Base-by-base conservation (phyloP, 2,888 invertebrate genomes). In the Agonopterix heracliana region DNA sequence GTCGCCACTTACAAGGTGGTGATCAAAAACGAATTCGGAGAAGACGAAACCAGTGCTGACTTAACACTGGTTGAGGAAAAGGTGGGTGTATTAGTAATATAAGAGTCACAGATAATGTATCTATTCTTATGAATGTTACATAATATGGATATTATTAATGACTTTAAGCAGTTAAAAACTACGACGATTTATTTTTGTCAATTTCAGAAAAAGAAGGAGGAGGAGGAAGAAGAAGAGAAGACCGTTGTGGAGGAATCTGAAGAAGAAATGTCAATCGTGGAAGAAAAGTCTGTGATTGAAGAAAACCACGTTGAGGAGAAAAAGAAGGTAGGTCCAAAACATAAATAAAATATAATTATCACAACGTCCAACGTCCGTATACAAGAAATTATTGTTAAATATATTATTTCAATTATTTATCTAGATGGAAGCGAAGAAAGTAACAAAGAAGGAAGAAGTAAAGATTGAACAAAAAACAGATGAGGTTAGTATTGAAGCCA, bases 11-110 rank as follows among this genome's bases (percentile, higher is more conserved):
- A 97, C 81, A 94, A 92, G 68, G 93, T 97, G 42, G 93, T 96
- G 26, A 94, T 98, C 48, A 93, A 92, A 68, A 99, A 98, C 76
- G 96, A 97, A 74, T 93, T 93, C 63, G 99, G 99, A 46, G 94
- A 95, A 73, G 97, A 96, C 63, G 95, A 96, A 70, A 95, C 95
- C 1, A 92, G 93, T 43, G 96, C 98, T 44, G 93, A 95, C 66
- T 90, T 99, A 51, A 95, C 94, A 14, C 93, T 99, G 9, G 92
- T 89, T 1, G 88, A 88, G 57, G 91, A 90, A 71, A 91, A 91
- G 81, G 88, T 85, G 70, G 3, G 38, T 38, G 2, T 38, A 38
- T 13, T 38, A 13, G 10, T 38, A 5, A 38, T 9, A 38, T 26
- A 26, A 26, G 26, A 26, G 26, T 14, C 14, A 14, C 14, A 26